Evolutionary conservation across 2,113 vertebrate genomes (phyloP).

Genomic region (Phalacrocorax brasilianus): DNA sequence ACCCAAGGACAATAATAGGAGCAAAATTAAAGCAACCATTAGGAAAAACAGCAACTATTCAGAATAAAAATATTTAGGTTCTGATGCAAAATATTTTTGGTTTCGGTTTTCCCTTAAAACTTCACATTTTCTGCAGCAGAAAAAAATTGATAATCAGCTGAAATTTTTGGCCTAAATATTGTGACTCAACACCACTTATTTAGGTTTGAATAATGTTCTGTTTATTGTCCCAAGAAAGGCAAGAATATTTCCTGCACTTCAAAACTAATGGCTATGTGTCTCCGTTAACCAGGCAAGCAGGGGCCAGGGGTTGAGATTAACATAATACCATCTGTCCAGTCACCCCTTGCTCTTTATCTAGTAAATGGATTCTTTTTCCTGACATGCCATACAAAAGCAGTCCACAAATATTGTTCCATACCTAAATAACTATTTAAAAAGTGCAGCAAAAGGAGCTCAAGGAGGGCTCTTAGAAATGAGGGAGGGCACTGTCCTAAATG

Average conservation of each 20-base stretch:
- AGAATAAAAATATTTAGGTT: neutral
- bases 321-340: neutral
- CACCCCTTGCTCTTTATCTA: neutral
- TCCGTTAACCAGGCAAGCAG: neutral
- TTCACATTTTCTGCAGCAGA: neutral
- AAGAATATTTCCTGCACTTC: neutral
- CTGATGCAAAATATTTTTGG: neutral
- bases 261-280: neutral
- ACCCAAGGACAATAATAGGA: neutral
- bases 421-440: neutral
- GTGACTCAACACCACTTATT: neutral
- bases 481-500: neutral
- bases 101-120: neutral
- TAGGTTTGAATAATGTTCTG: neutral
- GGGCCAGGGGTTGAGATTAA: neutral
- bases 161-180: neutral
- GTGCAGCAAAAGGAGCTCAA: neutral
- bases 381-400: neutral
- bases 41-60: neutral
- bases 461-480: neutral
- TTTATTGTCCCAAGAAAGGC: neutral
- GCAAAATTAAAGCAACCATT: neutral
- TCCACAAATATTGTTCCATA: neutral
- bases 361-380: neutral
- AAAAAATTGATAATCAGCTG: neutral